Conservation (phyloP, 2,888 invertebrate species). For the Acanthococcus lagerstroemiae region DNA sequence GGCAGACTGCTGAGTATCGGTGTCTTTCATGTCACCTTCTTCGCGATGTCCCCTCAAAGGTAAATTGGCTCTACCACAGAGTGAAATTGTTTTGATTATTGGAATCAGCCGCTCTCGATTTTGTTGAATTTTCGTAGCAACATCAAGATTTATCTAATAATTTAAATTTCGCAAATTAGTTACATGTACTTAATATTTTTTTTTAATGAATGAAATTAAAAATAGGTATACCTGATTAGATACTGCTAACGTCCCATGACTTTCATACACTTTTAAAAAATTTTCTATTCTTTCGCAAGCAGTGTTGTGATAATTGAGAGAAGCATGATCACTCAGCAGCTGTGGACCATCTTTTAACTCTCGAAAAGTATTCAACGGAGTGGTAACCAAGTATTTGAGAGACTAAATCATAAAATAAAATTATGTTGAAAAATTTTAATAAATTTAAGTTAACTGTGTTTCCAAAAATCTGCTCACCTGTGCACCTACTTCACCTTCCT, state of each 20-base stretch:
- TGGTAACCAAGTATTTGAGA: no score
- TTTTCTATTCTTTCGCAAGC: no score
- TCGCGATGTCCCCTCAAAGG: conserved; percentile 9
- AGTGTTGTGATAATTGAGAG: no score
- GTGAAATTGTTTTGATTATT: conserved; percentile 4
- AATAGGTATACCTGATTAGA: neutral
- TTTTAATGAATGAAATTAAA: neutral
- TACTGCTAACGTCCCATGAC: neutral
- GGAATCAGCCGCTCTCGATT: neutral
- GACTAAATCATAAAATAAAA: no score
- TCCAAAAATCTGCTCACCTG: conserved; percentile 7
- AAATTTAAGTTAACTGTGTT: no score
- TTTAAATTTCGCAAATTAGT: no score
- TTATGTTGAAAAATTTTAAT: no score
- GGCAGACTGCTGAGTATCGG: conserved; percentile 34
- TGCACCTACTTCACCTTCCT: neutral
- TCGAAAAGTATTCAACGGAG: no score
- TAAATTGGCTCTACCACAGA: conserved; percentile 10
- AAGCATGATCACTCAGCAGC: neutral
- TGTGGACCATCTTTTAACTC: conserved; percentile 16
- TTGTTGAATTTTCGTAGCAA: no score
- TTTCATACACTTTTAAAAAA: conserved; percentile 12
- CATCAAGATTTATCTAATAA: no score
- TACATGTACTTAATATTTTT: no score
- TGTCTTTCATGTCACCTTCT: conserved; percentile 30